A percentile compares a stretch with the other conserved stretches of the same genome.
Conservation (phyloP, 2,113 vertebrate species). For the Campylomormyrus tamandua region DNA sequence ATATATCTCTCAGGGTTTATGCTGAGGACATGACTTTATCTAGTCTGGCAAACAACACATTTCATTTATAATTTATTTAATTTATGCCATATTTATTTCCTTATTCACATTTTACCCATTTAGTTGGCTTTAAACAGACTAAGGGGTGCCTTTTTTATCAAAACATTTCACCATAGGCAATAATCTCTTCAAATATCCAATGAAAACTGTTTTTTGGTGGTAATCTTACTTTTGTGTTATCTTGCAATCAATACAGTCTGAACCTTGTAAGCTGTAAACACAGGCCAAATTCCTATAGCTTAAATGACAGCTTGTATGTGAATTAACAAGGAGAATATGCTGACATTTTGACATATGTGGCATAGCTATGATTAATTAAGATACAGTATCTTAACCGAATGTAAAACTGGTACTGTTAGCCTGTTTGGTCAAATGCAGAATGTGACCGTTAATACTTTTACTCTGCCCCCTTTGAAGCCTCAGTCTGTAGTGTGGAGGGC, state of each 20-base stretch:
- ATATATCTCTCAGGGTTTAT: background rate
- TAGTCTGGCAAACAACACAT: background rate
- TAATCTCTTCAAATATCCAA: background rate
- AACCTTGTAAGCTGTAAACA: background rate
- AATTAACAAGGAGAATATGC: background rate
- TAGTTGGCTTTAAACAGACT: background rate
- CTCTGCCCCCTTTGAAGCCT: background rate
- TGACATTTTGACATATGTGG: background rate
- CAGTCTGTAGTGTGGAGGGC: background rate
- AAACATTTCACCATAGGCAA: background rate
- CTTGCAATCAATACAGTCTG: background rate
- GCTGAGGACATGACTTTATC: background rate
- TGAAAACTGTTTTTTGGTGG: background rate
- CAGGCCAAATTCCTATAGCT: background rate
- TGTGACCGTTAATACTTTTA: background rate
- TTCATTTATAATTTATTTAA: background rate
- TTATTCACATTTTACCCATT: background rate
- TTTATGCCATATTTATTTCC: background rate
- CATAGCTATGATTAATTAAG: background rate
- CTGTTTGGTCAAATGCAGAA: background rate
- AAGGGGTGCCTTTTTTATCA: background rate
- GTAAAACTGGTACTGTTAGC: background rate
- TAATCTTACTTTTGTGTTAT: background rate
- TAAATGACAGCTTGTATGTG: background rate
- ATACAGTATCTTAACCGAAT: background rate